Evolutionary conservation across 1,140 invertebrate genomes (phyloP).

Genomic region (Polypedilum pembai): DNA sequence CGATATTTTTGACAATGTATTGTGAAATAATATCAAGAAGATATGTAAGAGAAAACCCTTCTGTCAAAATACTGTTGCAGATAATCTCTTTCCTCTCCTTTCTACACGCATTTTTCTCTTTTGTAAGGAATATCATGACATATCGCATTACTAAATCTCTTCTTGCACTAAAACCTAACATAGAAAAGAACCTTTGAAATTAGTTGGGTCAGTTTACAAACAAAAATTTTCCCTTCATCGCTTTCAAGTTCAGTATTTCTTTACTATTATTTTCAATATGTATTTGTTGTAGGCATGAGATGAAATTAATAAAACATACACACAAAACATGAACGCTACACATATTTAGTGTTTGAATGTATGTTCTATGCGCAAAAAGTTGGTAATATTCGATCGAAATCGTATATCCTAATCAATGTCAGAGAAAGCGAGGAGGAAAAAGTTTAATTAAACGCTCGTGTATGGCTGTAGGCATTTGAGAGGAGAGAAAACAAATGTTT

Average conservation of each 20-base stretch:
- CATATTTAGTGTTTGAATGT: too few relatives aligned
- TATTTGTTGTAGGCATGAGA: not conserved
- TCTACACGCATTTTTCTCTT: not conserved
- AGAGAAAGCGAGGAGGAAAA: not conserved
- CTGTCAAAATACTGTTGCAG: slow-evolving; percentile 16
- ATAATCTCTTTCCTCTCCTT: not conserved
- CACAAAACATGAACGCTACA: too few relatives aligned
- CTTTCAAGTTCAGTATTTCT: too few relatives aligned
- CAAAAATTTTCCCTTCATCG: too few relatives aligned
- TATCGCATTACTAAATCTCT: slow-evolving; percentile 4
- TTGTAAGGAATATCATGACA: not conserved
- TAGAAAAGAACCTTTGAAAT: not conserved
- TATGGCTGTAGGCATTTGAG: too few relatives aligned
- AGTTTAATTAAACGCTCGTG: slow-evolving; percentile 5
- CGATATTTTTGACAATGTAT: not conserved
- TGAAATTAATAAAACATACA: not conserved
- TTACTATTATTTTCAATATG: not conserved
- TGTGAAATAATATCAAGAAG: not conserved
- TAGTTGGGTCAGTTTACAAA: slow-evolving; percentile 8
- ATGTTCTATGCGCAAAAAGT: too few relatives aligned
- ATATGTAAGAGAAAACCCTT: not conserved
- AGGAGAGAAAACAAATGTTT: too few relatives aligned
- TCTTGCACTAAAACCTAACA: not conserved
- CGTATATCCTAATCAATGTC: slow-evolving; percentile 17
- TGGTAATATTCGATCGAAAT: not conserved